Base-by-base conservation (phyloP, 1,140 invertebrate genomes). In the Drosophila murphyi region DNA sequence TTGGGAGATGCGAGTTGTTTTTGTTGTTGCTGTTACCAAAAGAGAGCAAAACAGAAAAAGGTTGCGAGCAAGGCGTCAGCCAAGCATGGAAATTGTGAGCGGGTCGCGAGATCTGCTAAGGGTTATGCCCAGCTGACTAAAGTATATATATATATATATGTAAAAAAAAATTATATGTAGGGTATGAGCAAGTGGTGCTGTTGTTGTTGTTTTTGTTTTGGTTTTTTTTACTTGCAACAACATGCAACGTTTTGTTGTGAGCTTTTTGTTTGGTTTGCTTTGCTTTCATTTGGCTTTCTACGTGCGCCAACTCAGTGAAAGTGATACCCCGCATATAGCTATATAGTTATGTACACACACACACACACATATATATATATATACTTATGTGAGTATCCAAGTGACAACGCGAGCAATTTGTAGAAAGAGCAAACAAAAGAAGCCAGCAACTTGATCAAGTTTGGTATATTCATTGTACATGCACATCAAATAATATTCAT, bases 211-310 rank as follows among this genome's bases (percentile, higher is more conserved):
- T 72, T 35, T 56, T 68, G 50, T 60, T 72, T 56, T 68, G 50
- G 55, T 72, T 69, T 62, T 20, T 20, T 20, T 74, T 70, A 75
- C 48, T 69, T 78, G 76, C 64, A 59, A 64, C 71, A 72, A 61
- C 72, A 57, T 74, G 73, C 72, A 76, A 71, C 72, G 63, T 65
- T 54, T 60, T 55, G 54, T 59, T 47, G 12, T 65, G 35, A 51
- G 57, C 45, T 61, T 51, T 69, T 57, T 39, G 37, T 74, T 69
- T 59, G 61, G 62, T 75, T 75, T 78, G 69, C 69, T 80, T 77
- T 87, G 83, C 83, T 87, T 88, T 87, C 83, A 68, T 87, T 87
- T 87, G 83, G 83, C 83, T 88, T 88, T 88, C 83, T 88, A 89
- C 75, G 76, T 82, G 85, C 83, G 80, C 83, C 67, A 80, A 74